Evolutionary conservation across 2,888 invertebrate genomes (phyloP), one percentile per base, ranked within the genome.

Genomic region (Drosophila borealis): DNA sequence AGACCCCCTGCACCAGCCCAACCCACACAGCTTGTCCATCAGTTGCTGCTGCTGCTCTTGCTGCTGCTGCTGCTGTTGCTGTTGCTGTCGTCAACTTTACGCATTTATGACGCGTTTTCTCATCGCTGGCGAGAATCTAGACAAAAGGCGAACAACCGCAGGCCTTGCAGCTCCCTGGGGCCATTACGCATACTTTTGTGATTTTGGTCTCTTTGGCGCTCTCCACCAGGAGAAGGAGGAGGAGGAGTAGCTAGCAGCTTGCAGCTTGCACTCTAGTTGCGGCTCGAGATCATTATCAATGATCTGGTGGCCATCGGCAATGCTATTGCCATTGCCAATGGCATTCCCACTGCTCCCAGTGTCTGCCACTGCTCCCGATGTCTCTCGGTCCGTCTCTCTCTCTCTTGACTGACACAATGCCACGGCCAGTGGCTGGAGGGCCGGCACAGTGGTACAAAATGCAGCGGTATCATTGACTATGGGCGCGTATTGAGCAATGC

Each of bases 31-130:
- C 63, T 59, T 65, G 74, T 55, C 50, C 53, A 61, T 55, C 56
- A 57, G 46, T 45, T 57, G 49, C 48, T 69, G 69, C 51, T 56
- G 55, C 14, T 42, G 14, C 36, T 42, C 51, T 19, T 46, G 48
- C 53, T 66, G 59, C 9, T 65, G 63, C n/a, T 41, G 19, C 41
- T 46, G 56, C 29, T 46, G 39, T 41, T 66, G 59, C 8, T 65
- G 70, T 19, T 66, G 67, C 51, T 64, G 70, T 89, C 89, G 72
- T 89, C 86, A 84, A 82, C 78, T 84, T 88, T 85, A 85, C 88
- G 85, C 88, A 90, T 89, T 90, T 89, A 89, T 89, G 90, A 89
- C 89, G 89, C 90, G 86, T 89, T 89, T 89, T 89, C 90, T 90
- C 89, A 90, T 82, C 86, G 77, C 70, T 66, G 51, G 64, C 49